Evolutionary conservation across 2,113 vertebrate genomes (phyloP), one percentile per base, ranked within the genome.

Genomic region (Erpornis zantholeuca): DNA sequence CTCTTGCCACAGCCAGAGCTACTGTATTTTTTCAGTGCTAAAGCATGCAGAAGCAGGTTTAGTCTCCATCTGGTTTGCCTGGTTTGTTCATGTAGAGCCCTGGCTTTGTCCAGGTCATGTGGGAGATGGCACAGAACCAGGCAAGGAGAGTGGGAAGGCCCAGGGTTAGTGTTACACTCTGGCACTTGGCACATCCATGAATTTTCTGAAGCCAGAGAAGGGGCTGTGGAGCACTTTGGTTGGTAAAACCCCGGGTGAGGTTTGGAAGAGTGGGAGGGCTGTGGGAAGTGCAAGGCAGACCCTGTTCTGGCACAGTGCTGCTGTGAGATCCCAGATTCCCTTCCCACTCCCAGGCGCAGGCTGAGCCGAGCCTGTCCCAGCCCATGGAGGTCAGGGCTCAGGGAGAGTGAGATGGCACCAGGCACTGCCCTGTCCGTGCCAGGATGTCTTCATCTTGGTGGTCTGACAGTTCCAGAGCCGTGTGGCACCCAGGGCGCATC

Each of bases 391-490:
- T 19, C 49, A 50, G 68, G 60, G 65, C 45, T 59, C 20, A 11
- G 53, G 69, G 45, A 64, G 35, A 60, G 27, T 56, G 54, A 76
- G 31, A 16, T 53, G 45, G 36, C 52, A 2, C 52, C 13, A n/a
- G 45, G 24, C 63, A 20, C 4, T 33, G 35, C 44, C 44, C 56
- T 73, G 15, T 27, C 73, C 28, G 22, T 19, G 38, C 21, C 82
- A 64, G 35, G 27, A 10, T 28, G 9, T 9, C 35, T 42, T 22
- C 19, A 6, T 10, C 61, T 10, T 1, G 0, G 24, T 12, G 40
- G 1, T n/a, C 23, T 45, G 15, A 31, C 52, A 61, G 35, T 77
- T 68, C 29, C 0, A 0, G 4, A 50, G 75, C 83, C 25, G 1
- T 14, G 52, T 8, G 22, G n/a, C 49, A 79, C 7, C 81, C 60